Evolutionary conservation across 2,888 invertebrate species (phyloP), one percentile per base, ranked within the genome.

Genomic region (Lycocerus yunnanus): DNA sequence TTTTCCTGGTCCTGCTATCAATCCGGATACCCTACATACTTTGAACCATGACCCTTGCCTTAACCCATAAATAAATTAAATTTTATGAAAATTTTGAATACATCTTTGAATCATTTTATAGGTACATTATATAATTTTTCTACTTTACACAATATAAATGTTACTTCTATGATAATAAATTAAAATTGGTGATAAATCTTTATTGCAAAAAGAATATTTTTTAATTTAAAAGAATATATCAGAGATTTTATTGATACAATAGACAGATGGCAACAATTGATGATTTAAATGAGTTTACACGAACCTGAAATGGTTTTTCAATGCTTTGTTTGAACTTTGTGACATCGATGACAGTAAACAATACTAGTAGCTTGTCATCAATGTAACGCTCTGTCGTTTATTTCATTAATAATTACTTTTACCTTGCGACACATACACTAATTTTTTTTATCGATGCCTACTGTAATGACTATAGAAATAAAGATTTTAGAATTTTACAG

Each of bases 231-330:
- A 15, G 10, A 20, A 14, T 11, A 20, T 27, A 58, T 73, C 60
- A 69, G 65, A 60, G 59, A 66, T 66, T 18, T 61, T 15, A 69
- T 16, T 15, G 43, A 43, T 43, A 43, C 27, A 70, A 70, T 61
- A 61, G 70, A 20, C 58, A 70, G 70, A 15, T 68, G 61, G 71
- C 78, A 75, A 78, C 81, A 81, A 80, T 78, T 84, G 84, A 84
- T 84, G 83, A 81, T 79, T 83, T 82, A 85, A 85, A 85, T 85
- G 84, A 84, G 83, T 81, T 82, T 82, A 84, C 84, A 83, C 77
- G 82, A 80, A 79, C 80, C 80, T 81, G 82, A 85, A 86, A 85
- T 85, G 85, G 83, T 85, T 85, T 85, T 86, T 85, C 85, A 83
- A 84, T 85, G 85, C 85, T 85, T 82, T 84, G 84, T 83, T 83